Evolutionary conservation across 2,797 vertebrate genomes (phyloP).

Genomic region (Esox lucius): DNA sequence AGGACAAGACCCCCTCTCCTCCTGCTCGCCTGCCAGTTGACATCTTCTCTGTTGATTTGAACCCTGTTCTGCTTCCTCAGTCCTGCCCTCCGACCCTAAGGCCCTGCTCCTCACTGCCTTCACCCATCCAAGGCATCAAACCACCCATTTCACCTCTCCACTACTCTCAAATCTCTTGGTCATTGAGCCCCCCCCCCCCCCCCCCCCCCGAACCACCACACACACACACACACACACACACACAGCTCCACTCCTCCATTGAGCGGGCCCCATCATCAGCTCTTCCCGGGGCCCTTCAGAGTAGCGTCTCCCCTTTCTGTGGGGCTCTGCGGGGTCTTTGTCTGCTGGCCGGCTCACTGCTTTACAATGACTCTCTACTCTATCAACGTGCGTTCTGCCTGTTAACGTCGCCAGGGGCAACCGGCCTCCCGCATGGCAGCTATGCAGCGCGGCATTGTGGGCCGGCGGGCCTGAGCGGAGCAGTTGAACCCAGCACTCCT

Average conservation of each 20-base stretch:
- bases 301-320: constrained; percentile 83
- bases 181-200: constrained; percentile 52
- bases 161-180: constrained; percentile 59
- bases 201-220: constrained; percentile 20
- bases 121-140: constrained; percentile 54
- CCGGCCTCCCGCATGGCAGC: constrained; percentile 95
- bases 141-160: constrained; percentile 11
- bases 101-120: constrained; percentile 46
- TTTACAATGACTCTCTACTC: constrained; percentile 99
- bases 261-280: constrained; percentile 82
- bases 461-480: constrained; percentile 77
- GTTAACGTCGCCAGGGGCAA: constrained; percentile 98
- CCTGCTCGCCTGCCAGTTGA: constrained; percentile 69
- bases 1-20: constrained; percentile 61
- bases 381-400: constrained; percentile 99
- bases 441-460: constrained; percentile 91
- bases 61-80: constrained; percentile 58
- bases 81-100: constrained; percentile 47
- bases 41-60: constrained; percentile 70
- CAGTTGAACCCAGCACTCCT: constrained; percentile 90
- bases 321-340: constrained; percentile 87
- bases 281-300: constrained; percentile 89
- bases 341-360: constrained; percentile 89
- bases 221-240: constrained; percentile 27
- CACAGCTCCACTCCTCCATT: constrained; percentile 64